Evolutionary conservation across 2,888 invertebrate species (phyloP), one percentile per base, ranked within the genome.

Genomic region (Lepas anatifera): DNA sequence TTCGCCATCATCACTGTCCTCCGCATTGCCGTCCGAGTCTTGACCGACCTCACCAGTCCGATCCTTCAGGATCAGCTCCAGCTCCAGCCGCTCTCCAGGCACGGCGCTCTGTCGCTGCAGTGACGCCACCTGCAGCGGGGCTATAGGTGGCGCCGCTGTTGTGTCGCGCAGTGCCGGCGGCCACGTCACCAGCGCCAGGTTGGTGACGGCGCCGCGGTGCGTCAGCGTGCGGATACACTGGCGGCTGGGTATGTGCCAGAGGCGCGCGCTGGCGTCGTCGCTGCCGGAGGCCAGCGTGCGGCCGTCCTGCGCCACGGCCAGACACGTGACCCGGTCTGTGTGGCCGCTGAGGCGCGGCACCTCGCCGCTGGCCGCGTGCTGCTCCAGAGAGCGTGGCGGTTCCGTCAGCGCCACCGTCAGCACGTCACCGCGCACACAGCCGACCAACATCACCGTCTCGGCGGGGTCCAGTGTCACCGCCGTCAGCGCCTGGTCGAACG

Each of bases 211-310:
- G n/a, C 89, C 90, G 79, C 89, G 90, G 75, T 89, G 89, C 52
- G 83, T 71, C 80, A 74, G 91, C 82, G 67, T 86, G 74, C 87
- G 84, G 6, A 90, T 78, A 68, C 89, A 85, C 78, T 93, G 90
- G 71, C 85, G 83, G 78, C 90, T 92, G 10, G 81, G 81, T 70
- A 92, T 85, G 75, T 94, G 88, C 94, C 95, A 95, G 32, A 93
- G 77, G 74, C 87, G 85, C 0, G 92, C 87, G 71, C 83, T 84
- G 68, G 85, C 85, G 80, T 92, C 92, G 72, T 85, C 84, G 0
- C 89, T 87, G 0, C 89, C 93, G 0, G 94, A 92, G 70, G 89
- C 82, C 35, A 95, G 78, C 22, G 85, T 84, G 58, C 84, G 84
- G 8, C 89, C 89, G 78, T 89, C 88, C 48, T 86, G 77, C 16